Conservation (phyloP, 2,797 vertebrate genomes). For the Halcyon badia region DNA sequence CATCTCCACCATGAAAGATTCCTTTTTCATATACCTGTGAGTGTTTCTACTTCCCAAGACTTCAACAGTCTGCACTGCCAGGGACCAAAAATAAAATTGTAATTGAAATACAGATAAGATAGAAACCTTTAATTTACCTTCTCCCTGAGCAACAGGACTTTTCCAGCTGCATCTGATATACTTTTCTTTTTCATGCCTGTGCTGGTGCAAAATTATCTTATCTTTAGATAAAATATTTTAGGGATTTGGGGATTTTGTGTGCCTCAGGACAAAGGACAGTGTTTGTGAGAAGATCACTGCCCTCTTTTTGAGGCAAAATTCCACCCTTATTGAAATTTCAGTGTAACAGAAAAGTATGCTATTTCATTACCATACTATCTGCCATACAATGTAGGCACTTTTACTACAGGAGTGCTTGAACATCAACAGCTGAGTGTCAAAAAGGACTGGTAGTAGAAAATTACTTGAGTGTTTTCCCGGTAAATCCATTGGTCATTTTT, state of each 20-base stretch:
- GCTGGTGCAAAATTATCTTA: constrained; percentile 76
- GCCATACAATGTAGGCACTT: constrained; percentile 2
- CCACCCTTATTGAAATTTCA: constrained; percentile 71
- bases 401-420: not conserved
- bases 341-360: constrained; percentile 34
- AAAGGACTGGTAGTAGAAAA: not conserved
- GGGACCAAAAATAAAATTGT: constrained; percentile 80
- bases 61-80: constrained; percentile 70
- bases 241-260: constrained; percentile 81
- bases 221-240: constrained; percentile 82
- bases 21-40: constrained; percentile 55
- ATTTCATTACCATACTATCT: constrained; percentile 44
- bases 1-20: constrained; percentile 63
- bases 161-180: constrained; percentile 72
- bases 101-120: constrained; percentile 83
- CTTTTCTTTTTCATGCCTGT: constrained; percentile 61
- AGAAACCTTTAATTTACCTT: constrained; percentile 82
- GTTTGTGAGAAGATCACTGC: constrained; percentile 77
- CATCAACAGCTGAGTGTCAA: constrained; percentile 8
- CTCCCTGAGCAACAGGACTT: constrained; percentile 78
- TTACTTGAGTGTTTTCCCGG: not conserved
- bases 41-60: constrained; percentile 66
- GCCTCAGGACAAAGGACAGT: constrained; percentile 81
- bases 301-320: constrained; percentile 74
- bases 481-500: not conserved